Base-by-base conservation (phyloP, 2,888 invertebrate genomes). In the Erannis defoliaria region DNA sequence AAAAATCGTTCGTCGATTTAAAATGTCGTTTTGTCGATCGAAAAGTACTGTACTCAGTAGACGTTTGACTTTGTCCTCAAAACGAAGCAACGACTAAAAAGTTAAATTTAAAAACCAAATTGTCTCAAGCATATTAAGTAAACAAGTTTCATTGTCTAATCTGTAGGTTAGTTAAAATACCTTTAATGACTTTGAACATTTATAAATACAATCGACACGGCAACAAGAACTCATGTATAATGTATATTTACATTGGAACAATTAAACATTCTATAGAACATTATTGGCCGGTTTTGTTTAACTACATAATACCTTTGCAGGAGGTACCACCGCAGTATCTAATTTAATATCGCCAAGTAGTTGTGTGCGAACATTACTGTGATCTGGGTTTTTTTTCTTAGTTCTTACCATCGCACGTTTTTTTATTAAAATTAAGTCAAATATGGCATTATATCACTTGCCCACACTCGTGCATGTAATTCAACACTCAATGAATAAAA, bases 61-160 rank as follows among this genome's bases (percentile, higher is more conserved):
- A 43, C 9, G 16, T 26, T 14, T 5, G 42, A 26, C 23, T 26
- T 63, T 67, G 75, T 73, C 70, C 72, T 72, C 64, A 6, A 12
- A 9, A 45, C 2, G 9, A 26, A 8, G 26, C 43, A 43, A 23
- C 23, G 43, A 6, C 26, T 45, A 26, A 49, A 35, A 16, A 49
- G 21, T 49, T 21, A 8, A 49, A 49, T 49, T 49, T 49, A 35
- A 49, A 49, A 35, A 31, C 31, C 31, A 46, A 46, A 31, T 31
- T 46, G 14, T 23, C 12, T 48, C 14, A n/a, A n/a, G 35, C 49
- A 49, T 49, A 35, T 23, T 35, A 49, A 49, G 12, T 16, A 35
- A 21, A 35, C 31, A 35, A n/a, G n/a, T 16, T 14, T 23, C 38
- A 51, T 38, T 51, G 38, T 51, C 38, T 51, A 38, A 51, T 38